Percentiles rank a stretch among this genome's conserved stretches.
phyloP scores from a whole-genome alignment of 2,888 invertebrate genomes.

The Patella pellucida region DNA sequence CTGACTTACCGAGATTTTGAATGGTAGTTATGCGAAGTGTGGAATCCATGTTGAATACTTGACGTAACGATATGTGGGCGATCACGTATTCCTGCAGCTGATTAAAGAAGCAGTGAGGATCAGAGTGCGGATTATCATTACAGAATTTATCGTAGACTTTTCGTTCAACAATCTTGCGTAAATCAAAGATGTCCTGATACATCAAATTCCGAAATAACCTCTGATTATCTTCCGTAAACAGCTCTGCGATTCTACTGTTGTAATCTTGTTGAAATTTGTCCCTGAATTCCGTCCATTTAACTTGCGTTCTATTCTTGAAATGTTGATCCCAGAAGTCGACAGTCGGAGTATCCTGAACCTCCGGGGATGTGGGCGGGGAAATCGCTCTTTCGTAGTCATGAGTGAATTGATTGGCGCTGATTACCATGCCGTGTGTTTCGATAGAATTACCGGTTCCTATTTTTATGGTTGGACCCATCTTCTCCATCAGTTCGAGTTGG shows the following conservation, averaged over 20 bases:
- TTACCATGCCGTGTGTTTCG: conserved; percentile 39
- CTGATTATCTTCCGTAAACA: conserved; percentile 41
- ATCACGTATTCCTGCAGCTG: conserved; percentile 59
- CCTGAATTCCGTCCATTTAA: conserved; percentile 49
- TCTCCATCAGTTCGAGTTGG: neutral
- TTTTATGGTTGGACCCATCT: neutral
- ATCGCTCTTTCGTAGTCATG: conserved; percentile 20
- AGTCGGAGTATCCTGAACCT: conserved; percentile 5
- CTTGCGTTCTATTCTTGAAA: conserved; percentile 43
- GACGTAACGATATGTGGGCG: conserved; percentile 58
- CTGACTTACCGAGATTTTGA: conserved; percentile 57
- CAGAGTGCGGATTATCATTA: conserved; percentile 36
- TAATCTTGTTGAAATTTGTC: conserved; percentile 57
- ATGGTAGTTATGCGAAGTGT: conserved; percentile 57
- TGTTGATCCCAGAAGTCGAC: conserved; percentile 59
- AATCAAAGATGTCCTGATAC: conserved; percentile 54
- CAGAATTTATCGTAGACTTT: conserved; percentile 45
- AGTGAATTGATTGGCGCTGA: conserved; percentile 26
- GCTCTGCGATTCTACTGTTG: conserved; percentile 40
- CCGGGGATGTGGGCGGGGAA: neutral
- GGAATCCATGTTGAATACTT: conserved; percentile 61
- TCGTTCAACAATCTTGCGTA: conserved; percentile 36
- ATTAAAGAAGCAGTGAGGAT: conserved; percentile 51
- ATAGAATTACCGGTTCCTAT: neutral
- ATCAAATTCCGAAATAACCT: conserved; percentile 53